Evolutionary conservation across 2,888 invertebrate genomes (phyloP).

Genomic region (Lasius platythorax): DNA sequence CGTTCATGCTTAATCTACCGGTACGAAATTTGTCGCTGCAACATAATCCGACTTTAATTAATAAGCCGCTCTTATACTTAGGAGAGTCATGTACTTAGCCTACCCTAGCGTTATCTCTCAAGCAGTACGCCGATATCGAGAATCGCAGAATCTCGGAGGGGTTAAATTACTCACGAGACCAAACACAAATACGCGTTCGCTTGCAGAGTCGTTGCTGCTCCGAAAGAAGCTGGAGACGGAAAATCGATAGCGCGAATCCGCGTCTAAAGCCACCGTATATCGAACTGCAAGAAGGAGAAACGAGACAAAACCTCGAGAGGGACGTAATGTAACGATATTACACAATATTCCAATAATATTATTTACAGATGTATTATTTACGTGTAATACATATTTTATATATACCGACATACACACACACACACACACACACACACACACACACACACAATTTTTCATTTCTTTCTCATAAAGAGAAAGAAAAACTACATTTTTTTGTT

Average conservation of each 20-base stretch:
- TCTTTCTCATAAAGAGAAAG: not conserved
- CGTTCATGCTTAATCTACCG: not conserved
- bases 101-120: not conserved
- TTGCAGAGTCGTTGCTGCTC: not conserved
- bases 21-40: not conserved
- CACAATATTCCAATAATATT: not conserved
- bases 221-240: slow-evolving; percentile 19
- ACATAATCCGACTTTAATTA: slow-evolving; percentile 39
- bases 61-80: slow-evolving; percentile 19
- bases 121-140: not conserved
- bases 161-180: slow-evolving; percentile 28
- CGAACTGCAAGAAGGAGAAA: not conserved
- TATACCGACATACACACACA: not conserved
- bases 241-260: slow-evolving; percentile 37
- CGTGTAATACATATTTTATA: not conserved
- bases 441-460: not conserved
- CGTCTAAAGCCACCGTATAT: not conserved
- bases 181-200: slow-evolving; percentile 7
- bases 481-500: not conserved
- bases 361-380: not conserved
- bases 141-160: not conserved
- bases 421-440: too few species aligned
- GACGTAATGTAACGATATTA: not conserved
- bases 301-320: not conserved
- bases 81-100: not conserved